A percentile compares a stretch with the other conserved stretches of the same genome.
Evolutionary conservation across 64 coral and sea anemone genomes (phyloP).

Genomic region (Montipora foliosa): DNA sequence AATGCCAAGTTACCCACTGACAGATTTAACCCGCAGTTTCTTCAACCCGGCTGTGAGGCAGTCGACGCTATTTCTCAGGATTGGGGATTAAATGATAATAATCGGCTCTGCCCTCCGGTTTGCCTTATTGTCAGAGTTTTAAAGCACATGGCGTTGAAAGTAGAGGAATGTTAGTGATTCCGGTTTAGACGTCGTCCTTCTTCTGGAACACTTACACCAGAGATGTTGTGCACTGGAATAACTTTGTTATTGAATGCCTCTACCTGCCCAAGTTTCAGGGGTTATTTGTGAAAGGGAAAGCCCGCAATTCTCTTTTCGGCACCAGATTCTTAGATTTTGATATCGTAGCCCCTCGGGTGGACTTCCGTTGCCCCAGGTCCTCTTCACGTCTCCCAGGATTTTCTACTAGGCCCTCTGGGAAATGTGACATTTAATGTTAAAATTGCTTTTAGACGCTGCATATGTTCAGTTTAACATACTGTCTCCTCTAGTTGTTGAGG

Average conservation of each 20-base stretch:
- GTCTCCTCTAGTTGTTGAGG: not conserved
- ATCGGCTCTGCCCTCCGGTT: slow-evolving; percentile 41
- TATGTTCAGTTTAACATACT: not conserved
- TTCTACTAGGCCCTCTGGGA: not conserved
- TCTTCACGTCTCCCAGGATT: not conserved
- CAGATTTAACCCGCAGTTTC: slow-evolving; percentile 69
- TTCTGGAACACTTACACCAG: slow-evolving; percentile 43
- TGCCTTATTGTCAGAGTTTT: slow-evolving; percentile 35
- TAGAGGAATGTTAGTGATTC: slow-evolving; percentile 13
- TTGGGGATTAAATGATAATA: slow-evolving; percentile 36
- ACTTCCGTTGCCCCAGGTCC: not conserved
- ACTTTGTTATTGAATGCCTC: slow-evolving; percentile 39
- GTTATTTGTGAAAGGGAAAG: slow-evolving; percentile 34
- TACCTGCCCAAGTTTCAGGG: slow-evolving; percentile 6
- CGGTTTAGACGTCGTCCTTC: slow-evolving; percentile 46
- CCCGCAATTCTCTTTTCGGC: slow-evolving; percentile 7
- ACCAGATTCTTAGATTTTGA: not conserved
- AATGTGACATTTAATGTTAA: not conserved
- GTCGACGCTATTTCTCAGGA: slow-evolving; percentile 64
- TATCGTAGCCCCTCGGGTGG: not conserved
- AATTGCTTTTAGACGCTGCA: not conserved
- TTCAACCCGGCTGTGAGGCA: slow-evolving; percentile 51
- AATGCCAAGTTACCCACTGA: slow-evolving; percentile 28
- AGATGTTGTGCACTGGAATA: slow-evolving; percentile 51
- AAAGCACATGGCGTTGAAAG: slow-evolving; percentile 40